Percentiles rank a stretch among this genome's conserved stretches.
Evolutionary conservation across 2,888 invertebrate species (phyloP).

Genomic region (Lysandra coridon): DNA sequence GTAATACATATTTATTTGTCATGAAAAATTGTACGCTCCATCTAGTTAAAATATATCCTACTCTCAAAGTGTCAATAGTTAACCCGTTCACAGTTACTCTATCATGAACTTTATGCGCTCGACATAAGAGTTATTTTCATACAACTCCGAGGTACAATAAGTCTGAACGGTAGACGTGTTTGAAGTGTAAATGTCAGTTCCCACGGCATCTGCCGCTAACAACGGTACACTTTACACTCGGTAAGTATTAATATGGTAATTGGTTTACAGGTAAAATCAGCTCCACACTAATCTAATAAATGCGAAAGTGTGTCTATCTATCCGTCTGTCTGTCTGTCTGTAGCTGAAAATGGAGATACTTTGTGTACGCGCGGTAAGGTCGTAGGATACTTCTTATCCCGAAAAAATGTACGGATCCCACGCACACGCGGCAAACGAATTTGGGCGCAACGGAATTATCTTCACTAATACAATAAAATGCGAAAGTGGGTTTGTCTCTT

Average conservation of each 20-base stretch:
- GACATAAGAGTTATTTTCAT: not conserved
- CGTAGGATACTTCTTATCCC: too few species aligned
- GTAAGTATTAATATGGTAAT: slow-evolving; percentile 3
- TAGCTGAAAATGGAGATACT: too few species aligned
- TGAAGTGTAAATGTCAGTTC: slow-evolving; percentile 49
- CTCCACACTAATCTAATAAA: too few species aligned
- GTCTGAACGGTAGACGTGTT: slow-evolving; percentile 25
- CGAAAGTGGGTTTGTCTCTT: too few species aligned
- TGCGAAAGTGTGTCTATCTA: not conserved
- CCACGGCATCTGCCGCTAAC: slow-evolving; percentile 48
- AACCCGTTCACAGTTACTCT: not conserved
- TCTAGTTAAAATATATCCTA: not conserved
- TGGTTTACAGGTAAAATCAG: not conserved
- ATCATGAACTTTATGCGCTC: not conserved
- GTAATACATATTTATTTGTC: too few species aligned
- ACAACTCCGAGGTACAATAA: not conserved
- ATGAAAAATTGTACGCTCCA: not conserved
- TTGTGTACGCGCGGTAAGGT: too few species aligned
- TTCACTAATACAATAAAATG: too few species aligned
- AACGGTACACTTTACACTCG: slow-evolving; percentile 38
- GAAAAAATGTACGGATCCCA: too few species aligned
- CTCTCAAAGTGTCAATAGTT: not conserved
- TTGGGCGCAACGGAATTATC: too few species aligned
- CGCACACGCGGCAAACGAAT: too few species aligned
- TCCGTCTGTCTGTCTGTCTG: too few species aligned